These are phyloP conservation scores for Hydrotaea cyrtoneurina DNA, from an alignment of 2,888 invertebrate species.

Conservation along the genomic window DNA sequence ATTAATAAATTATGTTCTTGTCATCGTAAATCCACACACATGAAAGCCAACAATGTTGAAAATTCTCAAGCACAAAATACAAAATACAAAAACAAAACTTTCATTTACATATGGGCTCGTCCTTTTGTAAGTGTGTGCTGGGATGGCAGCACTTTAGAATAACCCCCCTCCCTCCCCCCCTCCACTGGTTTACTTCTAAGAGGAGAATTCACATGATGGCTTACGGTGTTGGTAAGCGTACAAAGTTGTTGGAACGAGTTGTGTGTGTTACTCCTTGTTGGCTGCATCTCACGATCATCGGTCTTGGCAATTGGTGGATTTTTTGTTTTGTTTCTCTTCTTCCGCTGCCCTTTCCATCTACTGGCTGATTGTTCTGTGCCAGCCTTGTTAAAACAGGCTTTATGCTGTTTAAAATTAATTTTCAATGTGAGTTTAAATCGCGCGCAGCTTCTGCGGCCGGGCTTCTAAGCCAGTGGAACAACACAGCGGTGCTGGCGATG, in stretches of 20 bases:
- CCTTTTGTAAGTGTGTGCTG: background rate
- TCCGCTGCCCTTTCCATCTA: background rate
- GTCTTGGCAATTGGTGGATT: constrained; percentile 36
- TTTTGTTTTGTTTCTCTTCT: background rate
- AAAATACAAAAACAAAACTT: background rate
- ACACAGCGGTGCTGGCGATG: background rate
- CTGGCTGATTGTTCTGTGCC: background rate
- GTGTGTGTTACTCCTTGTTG: background rate
- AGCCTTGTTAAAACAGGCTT: constrained; percentile 36
- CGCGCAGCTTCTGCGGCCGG: background rate
- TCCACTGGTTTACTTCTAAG: background rate
- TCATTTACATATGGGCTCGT: background rate
- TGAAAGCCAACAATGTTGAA: constrained; percentile 6
- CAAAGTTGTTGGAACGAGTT: constrained; percentile 26
- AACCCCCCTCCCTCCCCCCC: background rate
- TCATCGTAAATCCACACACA: constrained; percentile 37
- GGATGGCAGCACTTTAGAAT: background rate
- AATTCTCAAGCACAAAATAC: background rate
- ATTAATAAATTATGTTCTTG: constrained; percentile 27
- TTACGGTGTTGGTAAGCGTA: background rate
- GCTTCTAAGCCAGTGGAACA: constrained; percentile 4
- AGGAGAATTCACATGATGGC: background rate
- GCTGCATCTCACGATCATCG: constrained; percentile 21
- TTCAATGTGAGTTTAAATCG: constrained; percentile 31
- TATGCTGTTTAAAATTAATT: constrained; percentile 28